A percentile compares a stretch with the other conserved stretches of the same genome.
These are phyloP conservation scores for Balanococcus diminutus DNA, from an alignment of 2,888 invertebrate species.

Conservation along the genomic window DNA sequence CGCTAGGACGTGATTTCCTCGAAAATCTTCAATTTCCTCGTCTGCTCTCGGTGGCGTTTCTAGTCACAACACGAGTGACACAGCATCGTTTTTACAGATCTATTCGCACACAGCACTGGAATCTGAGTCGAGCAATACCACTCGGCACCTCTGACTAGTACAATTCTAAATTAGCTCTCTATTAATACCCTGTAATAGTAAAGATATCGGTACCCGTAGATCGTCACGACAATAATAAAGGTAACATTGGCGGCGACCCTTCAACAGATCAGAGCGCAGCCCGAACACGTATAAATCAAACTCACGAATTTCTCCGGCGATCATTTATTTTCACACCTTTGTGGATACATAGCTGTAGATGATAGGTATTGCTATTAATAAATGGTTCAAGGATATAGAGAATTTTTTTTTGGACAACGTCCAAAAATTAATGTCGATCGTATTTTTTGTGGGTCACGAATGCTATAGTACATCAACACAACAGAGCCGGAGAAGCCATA, in stretches of 20 bases:
- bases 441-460: slow-evolving; percentile 9
- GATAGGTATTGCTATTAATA: too few species aligned
- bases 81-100: not conserved
- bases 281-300: not conserved
- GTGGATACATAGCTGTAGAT: not conserved
- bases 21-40: not conserved
- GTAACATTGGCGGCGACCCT: not conserved
- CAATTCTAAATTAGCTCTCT: not conserved
- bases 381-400: not conserved
- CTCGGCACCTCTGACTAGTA: not conserved
- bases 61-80: not conserved
- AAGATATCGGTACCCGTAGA: not conserved
- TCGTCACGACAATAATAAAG: not conserved
- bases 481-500: not conserved
- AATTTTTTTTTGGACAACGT: not conserved
- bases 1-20: slow-evolving; percentile 4
- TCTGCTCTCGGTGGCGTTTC: not conserved
- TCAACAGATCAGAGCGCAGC: not conserved
- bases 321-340: not conserved
- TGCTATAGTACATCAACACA: not conserved
- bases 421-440: slow-evolving; percentile 15
- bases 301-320: not conserved
- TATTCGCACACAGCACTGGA: not conserved
- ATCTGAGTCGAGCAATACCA: too few species aligned
- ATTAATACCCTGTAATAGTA: not conserved